phyloP scores from a whole-genome alignment of 2,113 vertebrate species.

The Microcebus jonahi region DNA sequence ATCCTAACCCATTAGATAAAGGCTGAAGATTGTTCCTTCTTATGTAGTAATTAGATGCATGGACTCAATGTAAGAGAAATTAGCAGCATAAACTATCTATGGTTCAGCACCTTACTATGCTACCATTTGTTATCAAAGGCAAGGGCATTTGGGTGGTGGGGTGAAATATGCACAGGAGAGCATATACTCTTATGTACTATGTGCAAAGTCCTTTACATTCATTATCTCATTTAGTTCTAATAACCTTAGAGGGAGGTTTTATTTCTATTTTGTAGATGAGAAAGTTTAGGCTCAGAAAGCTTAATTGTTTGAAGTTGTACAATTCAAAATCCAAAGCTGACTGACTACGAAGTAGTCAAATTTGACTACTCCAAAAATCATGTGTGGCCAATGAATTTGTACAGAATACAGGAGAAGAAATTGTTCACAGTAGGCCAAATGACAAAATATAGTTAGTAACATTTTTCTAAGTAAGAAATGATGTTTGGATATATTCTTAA shows the following conservation, averaged over 20 bases:
- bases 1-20: neutral
- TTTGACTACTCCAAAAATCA: neutral
- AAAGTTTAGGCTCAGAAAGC: neutral
- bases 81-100: neutral
- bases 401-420: neutral
- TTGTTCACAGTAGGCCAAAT: neutral
- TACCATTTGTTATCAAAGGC: neutral
- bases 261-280: neutral
- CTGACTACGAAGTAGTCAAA: neutral
- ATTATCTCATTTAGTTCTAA: neutral
- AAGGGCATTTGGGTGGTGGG: neutral
- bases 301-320: neutral
- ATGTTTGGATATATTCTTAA: constrained; percentile 2
- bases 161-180: neutral
- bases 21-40: neutral
- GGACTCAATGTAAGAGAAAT: neutral
- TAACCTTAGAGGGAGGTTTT: neutral
- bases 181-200: neutral
- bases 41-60: neutral
- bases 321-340: neutral
- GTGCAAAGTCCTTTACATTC: neutral
- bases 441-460: neutral
- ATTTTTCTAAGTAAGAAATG: neutral
- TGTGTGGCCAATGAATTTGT: neutral
- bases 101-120: neutral